Evolutionary conservation across 1,140 invertebrate genomes (phyloP).

Genomic region (Spodoptera frugiperda): DNA sequence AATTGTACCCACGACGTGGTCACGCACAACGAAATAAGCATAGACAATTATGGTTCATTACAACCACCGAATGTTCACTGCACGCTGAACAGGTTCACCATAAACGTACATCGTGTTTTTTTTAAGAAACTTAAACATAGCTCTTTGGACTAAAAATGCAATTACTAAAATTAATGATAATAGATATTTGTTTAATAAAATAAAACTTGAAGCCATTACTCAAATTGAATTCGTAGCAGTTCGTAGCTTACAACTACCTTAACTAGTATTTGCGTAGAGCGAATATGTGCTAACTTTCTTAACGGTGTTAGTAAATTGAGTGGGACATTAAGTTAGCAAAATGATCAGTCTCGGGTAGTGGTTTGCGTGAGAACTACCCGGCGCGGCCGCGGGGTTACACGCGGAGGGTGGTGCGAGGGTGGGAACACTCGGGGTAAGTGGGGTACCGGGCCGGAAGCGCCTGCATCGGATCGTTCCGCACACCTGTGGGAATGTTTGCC

Average conservation of each 20-base stretch:
- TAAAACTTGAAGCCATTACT: no score
- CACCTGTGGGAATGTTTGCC: constrained; percentile 80
- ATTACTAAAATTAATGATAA: no score
- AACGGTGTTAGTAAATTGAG: constrained; percentile 23
- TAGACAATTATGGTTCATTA: constrained; percentile 44
- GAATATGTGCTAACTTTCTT: constrained; percentile 29
- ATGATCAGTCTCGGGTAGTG: constrained; percentile 71
- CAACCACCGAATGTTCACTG: constrained; percentile 40
- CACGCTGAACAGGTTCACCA: constrained; percentile 15
- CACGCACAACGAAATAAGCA: constrained; percentile 46
- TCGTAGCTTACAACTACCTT: no score
- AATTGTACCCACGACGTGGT: constrained; percentile 40
- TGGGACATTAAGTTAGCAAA: constrained; percentile 72
- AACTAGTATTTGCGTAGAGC: background rate
- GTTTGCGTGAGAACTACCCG: constrained; percentile 74
- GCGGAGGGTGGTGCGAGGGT: constrained; percentile 60
- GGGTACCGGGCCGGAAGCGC: constrained; percentile 77
- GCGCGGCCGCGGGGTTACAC: constrained; percentile 55
- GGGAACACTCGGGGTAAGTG: constrained; percentile 60
- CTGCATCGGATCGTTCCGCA: constrained; percentile 73
- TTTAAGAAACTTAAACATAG: background rate
- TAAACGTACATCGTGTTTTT: background rate
- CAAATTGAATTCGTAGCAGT: no score
- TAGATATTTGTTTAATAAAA: no score
- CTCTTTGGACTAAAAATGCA: no score